Percentiles rank a stretch among this genome's conserved stretches.
phyloP scores from a whole-genome alignment of 2,113 vertebrate species.

The Mystacornis crossleyi region DNA sequence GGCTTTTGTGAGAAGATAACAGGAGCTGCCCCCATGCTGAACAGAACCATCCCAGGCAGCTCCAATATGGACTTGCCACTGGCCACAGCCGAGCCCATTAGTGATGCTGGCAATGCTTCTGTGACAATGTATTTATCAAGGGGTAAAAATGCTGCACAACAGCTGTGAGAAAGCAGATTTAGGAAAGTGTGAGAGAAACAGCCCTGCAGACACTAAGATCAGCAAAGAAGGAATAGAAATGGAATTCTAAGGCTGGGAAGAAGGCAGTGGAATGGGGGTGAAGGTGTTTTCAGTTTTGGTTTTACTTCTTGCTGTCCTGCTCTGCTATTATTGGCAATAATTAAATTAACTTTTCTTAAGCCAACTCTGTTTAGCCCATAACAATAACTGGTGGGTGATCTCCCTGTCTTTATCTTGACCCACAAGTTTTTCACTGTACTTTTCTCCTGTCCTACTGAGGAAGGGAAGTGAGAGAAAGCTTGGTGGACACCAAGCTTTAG shows the following conservation, averaged over 20 bases:
- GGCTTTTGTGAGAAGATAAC: neutral
- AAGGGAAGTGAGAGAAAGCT: neutral
- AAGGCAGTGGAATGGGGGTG: neutral
- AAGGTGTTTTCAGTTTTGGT: neutral
- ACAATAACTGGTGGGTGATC: neutral
- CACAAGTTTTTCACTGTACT: neutral
- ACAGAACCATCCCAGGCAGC: neutral
- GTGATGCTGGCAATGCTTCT: neutral
- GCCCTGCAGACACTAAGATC: neutral
- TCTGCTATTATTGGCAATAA: neutral
- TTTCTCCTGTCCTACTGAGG: neutral
- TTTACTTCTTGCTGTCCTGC: neutral
- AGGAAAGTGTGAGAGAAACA: neutral
- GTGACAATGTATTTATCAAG: rapidly evolving
- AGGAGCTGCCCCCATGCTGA: neutral
- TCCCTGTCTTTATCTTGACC: neutral
- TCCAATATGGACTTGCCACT: neutral
- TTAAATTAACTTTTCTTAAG: neutral
- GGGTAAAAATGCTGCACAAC: neutral
- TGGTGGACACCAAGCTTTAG: neutral
- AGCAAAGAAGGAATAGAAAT: neutral
- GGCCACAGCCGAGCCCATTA: neutral
- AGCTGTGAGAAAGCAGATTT: neutral
- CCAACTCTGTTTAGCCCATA: neutral
- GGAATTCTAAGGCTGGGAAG: neutral